Evolutionary conservation across 2,113 vertebrate species (phyloP), one percentile per base, ranked within the genome.

Genomic region (Dermatemys mawii): DNA sequence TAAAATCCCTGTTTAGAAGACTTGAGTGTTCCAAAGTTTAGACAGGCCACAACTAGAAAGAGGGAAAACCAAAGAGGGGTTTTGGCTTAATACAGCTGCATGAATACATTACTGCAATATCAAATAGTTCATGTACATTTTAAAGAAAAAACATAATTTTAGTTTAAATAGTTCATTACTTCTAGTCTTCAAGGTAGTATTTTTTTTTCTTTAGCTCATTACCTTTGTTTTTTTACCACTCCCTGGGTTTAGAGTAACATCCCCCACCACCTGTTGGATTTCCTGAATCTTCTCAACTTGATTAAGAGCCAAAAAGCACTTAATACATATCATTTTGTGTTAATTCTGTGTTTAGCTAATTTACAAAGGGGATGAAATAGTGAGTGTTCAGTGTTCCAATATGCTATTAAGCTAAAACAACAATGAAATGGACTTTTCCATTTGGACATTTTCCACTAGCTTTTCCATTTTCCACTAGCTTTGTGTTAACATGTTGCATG

Each of bases 21-120:
- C 27, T 5, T 60, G 21, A 53, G 26, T 11, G 16, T 41, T 4
- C 21, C 29, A 38, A 32, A 24, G 5, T 17, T 92, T 38, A 38
- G 46, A 70, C 6, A 75, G 44, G 67, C 0, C 1, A 17, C 2
- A 24, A 38, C 32, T 87, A 2, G 35, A 5, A 13, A 55, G 46
- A 46, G 63, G 11, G 16, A 49, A 88, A 82, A 5, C 22, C 21
- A 10, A 51, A 87, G 84, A n/a, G 1, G 2, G 0, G 0, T 41
- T 89, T 53, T 78, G 2, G 11, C 2, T 57, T 86, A 83, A n/a
- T 86, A 24, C 7, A 53, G 6, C 44, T 53, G 50, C 3, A 27
- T 3, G 6, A 53, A 8, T 70, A 83, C 76, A 75, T 87, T 29
- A 78, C 24, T 26, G 0, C 1, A 10, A 24, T n/a, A 7, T 2